Base-by-base conservation (phyloP, 2,113 vertebrate species). In the Tragelaphus imberbis region DNA sequence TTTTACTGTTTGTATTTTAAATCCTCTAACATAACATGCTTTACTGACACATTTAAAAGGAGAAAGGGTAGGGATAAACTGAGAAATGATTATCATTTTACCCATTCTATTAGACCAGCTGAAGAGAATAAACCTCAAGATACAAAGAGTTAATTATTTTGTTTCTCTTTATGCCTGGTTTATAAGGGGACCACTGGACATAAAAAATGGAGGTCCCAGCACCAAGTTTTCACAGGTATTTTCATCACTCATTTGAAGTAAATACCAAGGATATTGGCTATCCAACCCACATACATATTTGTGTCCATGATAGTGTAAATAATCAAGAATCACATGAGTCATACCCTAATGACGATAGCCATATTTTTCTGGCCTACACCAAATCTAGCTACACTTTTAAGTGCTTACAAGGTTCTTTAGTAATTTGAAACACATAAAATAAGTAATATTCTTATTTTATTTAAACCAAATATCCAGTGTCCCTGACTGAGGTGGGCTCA, bases 391-490 rank as follows among this genome's bases (percentile, higher is more conserved):
- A 87, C 59, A 68, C 30, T 84, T 88, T 59, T 17, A 95, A 90
- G 23, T 59, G 47, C 61, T 44, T 79, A 15, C 15, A 19, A 28
- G n/a, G 21, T 47, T 92, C 84, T 96, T 91, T 14, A 92, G 15
- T 95, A 51, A 93, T 80, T 87, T 93, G 77, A 84, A 96, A 55
- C 61, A 92, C 28, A 80, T 21, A 71, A 56, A 85, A 80, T 47
- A 5, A 96, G 3, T 55, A 88, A 92, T 3, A 53, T 17, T 94
- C 79, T 21, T 51, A n/a, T 79, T 71, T 80, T 59, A 77, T 59
- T 95, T 87, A 95, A 94, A 75, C 11, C n/a, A 27, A 97, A 79
- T 19, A 94, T 47, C 91, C 93, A 92, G 15, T 63, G 47, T 33
- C 15, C 87, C 33, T 68, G 81, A 61, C 33, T 61, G 4, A 75